Evolutionary conservation across 2,888 invertebrate species (phyloP).

Genomic region (Meiosimyza decipiens): DNA sequence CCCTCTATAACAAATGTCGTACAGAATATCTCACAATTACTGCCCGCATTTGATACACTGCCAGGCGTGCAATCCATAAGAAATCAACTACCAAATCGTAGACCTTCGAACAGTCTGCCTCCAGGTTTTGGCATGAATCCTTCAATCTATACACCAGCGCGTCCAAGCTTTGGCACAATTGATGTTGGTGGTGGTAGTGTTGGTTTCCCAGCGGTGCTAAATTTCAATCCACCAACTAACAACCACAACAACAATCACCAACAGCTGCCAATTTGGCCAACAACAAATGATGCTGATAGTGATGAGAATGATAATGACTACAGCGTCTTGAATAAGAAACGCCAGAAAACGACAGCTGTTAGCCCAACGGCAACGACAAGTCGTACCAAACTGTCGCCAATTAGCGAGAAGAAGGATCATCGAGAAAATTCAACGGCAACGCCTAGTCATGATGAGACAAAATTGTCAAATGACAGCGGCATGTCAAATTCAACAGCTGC

Average conservation of each 20-base stretch:
- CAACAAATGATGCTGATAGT: slow-evolving; percentile 24
- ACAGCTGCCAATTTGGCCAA: slow-evolving; percentile 41
- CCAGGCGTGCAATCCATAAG: slow-evolving; percentile 64
- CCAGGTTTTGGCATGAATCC: slow-evolving; percentile 57
- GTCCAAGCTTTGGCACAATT: slow-evolving; percentile 49
- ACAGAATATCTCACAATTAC: slow-evolving; percentile 60
- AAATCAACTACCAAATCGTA: slow-evolving; percentile 56
- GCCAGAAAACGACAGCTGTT: slow-evolving; percentile 31
- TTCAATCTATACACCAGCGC: slow-evolving; percentile 31
- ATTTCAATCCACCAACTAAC: slow-evolving; percentile 53
- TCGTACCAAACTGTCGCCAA: slow-evolving; percentile 60
- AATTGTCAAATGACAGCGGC: slow-evolving; percentile 1
- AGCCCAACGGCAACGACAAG: slow-evolving; percentile 44
- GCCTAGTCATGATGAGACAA: slow-evolving; percentile 6
- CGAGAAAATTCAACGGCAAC: slow-evolving; percentile 34
- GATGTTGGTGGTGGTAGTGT: slow-evolving; percentile 43
- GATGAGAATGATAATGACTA: slow-evolving; percentile 41
- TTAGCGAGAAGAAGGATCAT: slow-evolving; percentile 42
- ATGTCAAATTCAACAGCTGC: slow-evolving; percentile 28
- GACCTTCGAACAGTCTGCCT: slow-evolving; percentile 51
- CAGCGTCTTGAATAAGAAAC: slow-evolving; percentile 10
- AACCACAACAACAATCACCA: slow-evolving; percentile 35
- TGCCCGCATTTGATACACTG: slow-evolving; percentile 62
- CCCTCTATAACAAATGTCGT: slow-evolving; percentile 61
- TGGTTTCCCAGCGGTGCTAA: slow-evolving; percentile 63